A percentile compares a stretch with the other conserved stretches of the same genome.
Conservation (phyloP, 2,888 invertebrate genomes). For the Xylota sylvarum region DNA sequence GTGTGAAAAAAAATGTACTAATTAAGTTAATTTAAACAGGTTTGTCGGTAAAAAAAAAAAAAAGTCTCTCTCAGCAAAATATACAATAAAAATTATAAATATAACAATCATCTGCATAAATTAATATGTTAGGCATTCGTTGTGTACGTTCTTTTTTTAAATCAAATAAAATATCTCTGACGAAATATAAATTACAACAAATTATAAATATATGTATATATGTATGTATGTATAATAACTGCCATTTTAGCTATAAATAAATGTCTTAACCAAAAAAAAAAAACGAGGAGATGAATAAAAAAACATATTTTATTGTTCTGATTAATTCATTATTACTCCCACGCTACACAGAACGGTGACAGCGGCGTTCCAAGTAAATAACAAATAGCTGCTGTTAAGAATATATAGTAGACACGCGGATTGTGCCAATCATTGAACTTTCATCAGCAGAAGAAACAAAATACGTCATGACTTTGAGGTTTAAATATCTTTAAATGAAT, state of each 20-base stretch:
- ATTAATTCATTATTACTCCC: constrained; percentile 61
- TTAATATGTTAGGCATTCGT: constrained; percentile 56
- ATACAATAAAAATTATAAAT: constrained; percentile 35
- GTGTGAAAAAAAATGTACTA: constrained; percentile 8
- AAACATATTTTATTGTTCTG: constrained; percentile 46
- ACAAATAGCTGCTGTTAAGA: constrained; percentile 45
- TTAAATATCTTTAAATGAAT: constrained; percentile 16
- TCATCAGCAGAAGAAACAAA: constrained; percentile 33
- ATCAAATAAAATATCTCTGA: constrained; percentile 34
- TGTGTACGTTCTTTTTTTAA: constrained; percentile 19
- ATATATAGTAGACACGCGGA: constrained; percentile 42
- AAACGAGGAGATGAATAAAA: constrained; percentile 30
- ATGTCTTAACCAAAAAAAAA: constrained; percentile 44
- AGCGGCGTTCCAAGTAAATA: constrained; percentile 52
- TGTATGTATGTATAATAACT: constrained; percentile 33
- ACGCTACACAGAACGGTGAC: constrained; percentile 49
- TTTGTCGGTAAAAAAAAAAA: constrained; percentile 19
- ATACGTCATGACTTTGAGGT: constrained; percentile 10
- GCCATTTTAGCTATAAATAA: constrained; percentile 64
- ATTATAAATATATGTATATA: constrained; percentile 16
- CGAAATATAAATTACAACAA: constrained; percentile 37
- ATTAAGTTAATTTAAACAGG: background rate
- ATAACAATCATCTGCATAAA: constrained; percentile 41
- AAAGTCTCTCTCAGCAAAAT: constrained; percentile 60
- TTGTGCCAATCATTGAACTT: constrained; percentile 53